These are phyloP conservation scores for Musca vetustissima DNA, from an alignment of 1,140 invertebrate genomes.

Conservation along the genomic window DNA sequence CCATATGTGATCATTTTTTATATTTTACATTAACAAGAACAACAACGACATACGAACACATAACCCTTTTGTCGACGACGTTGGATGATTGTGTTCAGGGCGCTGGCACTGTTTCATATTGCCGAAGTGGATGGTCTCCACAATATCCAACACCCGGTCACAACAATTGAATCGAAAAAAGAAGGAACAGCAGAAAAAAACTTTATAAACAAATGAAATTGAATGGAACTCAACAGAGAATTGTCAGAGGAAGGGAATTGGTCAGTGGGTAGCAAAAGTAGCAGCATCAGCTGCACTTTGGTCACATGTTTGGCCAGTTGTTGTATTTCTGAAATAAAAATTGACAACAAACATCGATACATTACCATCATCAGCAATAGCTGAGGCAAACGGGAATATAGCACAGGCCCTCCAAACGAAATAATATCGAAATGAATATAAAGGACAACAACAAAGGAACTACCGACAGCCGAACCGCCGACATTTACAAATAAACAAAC, in stretches of 20 bases:
- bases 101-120: not conserved
- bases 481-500: slow-evolving; percentile 7
- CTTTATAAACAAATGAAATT: slow-evolving; percentile 15
- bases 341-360: not conserved
- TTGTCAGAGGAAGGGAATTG: too few relatives aligned
- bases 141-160: slow-evolving; percentile 1
- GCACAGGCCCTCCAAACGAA: not conserved
- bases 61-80: too few relatives aligned
- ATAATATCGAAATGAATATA: not conserved
- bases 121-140: slow-evolving; percentile 2
- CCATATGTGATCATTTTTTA: slow-evolving; percentile 22
- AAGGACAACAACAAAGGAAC: not conserved
- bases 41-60: too few relatives aligned
- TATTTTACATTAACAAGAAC: not conserved
- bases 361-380: not conserved
- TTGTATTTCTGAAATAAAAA: not conserved
- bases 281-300: slow-evolving; percentile 13
- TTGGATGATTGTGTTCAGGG: too few relatives aligned
- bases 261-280: too few relatives aligned
- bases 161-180: too few relatives aligned
- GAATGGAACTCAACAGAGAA: not conserved
- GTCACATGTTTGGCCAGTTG: not conserved
- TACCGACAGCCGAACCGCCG: not conserved
- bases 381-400: too few relatives aligned
- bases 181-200: slow-evolving; percentile 6